Conservation (phyloP, 1,140 invertebrate genomes). For the Heliothis subflexa region DNA sequence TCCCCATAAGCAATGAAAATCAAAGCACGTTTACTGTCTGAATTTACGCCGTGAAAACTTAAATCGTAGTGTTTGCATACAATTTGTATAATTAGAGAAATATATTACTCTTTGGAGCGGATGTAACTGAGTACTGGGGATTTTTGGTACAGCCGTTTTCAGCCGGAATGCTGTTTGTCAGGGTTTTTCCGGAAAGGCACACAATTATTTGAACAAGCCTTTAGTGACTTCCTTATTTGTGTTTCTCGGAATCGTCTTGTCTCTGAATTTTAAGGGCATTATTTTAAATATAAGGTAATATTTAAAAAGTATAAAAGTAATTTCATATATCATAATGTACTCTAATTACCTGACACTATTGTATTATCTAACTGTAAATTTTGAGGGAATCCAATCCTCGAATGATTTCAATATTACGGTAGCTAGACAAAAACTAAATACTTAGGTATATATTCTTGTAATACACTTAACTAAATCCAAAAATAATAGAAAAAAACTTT, state of each 20-base stretch:
- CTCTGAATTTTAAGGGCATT: neutral
- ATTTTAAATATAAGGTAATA: too few relatives aligned
- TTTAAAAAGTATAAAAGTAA: too few relatives aligned
- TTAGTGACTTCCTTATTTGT: conserved; percentile 23
- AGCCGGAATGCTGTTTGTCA: conserved; percentile 21
- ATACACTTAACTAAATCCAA: neutral
- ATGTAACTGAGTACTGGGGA: neutral
- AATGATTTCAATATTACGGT: too few relatives aligned
- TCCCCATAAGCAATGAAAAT: too few relatives aligned
- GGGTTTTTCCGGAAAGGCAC: neutral
- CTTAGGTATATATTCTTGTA: too few relatives aligned
- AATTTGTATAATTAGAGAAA: conserved; percentile 25
- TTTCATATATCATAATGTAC: too few relatives aligned
- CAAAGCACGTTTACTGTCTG: too few relatives aligned
- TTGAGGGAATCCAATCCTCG: too few relatives aligned
- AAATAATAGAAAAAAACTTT: neutral
- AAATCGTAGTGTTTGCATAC: conserved; percentile 13
- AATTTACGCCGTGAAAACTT: neutral
- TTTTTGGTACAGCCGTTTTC: conserved; percentile 18
- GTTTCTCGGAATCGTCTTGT: neutral
- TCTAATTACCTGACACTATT: too few relatives aligned
- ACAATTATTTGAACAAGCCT: conserved; percentile 25
- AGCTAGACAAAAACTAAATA: too few relatives aligned
- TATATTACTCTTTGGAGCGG: neutral
- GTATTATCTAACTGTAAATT: too few relatives aligned